These are phyloP conservation scores for Terrapene triunguis DNA, from an alignment of 2,113 vertebrate species.

Conservation along the genomic window DNA sequence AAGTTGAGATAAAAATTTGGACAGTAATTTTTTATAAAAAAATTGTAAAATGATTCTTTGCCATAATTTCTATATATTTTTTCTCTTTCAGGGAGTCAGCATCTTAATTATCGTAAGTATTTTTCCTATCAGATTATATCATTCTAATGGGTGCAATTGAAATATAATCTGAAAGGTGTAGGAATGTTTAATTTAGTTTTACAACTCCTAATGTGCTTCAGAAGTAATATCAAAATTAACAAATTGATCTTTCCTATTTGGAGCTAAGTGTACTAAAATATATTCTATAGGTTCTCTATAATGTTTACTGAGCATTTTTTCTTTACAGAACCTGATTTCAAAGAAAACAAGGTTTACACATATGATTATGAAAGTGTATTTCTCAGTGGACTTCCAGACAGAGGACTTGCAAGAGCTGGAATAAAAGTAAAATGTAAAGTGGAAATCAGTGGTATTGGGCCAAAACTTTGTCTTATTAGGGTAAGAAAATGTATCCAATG, in stretches of 20 bases:
- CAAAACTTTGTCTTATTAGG: constrained; percentile 74
- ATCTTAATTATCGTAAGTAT: constrained; percentile 72
- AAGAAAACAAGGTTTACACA: constrained; percentile 59
- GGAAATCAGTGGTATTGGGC: constrained; percentile 69
- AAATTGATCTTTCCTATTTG: constrained; percentile 48
- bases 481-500: constrained; percentile 71
- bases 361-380: constrained; percentile 68
- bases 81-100: constrained; percentile 65
- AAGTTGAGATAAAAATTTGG: constrained; percentile 16
- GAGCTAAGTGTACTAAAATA: constrained; percentile 6
- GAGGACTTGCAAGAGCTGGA: constrained; percentile 67
- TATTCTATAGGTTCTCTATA: constrained; percentile 7
- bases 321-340: constrained; percentile 70
- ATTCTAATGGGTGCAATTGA: constrained; percentile 63
- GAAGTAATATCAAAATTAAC: constrained; percentile 43
- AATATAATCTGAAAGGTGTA: constrained; percentile 42
- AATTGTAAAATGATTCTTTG: background rate
- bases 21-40: constrained; percentile 19
- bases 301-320: constrained; percentile 54
- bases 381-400: constrained; percentile 62
- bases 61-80: constrained; percentile 52
- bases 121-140: constrained; percentile 50
- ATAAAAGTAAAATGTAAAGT: constrained; percentile 74
- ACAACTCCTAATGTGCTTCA: constrained; percentile 53
- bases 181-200: constrained; percentile 61